Percentiles rank a stretch among this genome's conserved stretches.
Evolutionary conservation across 92 coral and sea anemone genomes (phyloP).

Genomic region (Bergia sp.): DNA sequence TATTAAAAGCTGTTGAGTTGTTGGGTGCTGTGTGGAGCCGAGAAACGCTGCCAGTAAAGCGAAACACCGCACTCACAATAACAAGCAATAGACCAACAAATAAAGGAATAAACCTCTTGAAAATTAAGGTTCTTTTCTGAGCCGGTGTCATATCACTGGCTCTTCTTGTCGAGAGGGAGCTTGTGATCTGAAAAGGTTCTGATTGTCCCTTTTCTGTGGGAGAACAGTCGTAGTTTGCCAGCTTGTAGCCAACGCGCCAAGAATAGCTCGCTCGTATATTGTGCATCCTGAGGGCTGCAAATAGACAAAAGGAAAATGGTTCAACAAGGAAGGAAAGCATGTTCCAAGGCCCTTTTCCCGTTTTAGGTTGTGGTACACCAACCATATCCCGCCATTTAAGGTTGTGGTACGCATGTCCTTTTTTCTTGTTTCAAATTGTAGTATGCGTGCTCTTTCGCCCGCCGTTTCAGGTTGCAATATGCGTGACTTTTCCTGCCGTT

Average conservation of each 20-base stretch:
- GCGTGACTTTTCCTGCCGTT: too few species aligned
- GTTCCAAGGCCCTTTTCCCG: not conserved
- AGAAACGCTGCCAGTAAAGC: not conserved
- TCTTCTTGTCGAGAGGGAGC: not conserved
- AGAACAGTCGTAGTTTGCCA: constrained; percentile 4
- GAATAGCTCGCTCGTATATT: not conserved
- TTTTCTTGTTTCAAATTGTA: too few species aligned
- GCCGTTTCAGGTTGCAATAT: too few species aligned
- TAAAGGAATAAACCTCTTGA: constrained; percentile 16
- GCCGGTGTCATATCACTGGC: constrained; percentile 20
- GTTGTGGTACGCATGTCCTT: not conserved
- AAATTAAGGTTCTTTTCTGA: constrained; percentile 22
- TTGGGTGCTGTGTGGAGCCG: not conserved
- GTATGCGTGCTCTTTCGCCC: too few species aligned
- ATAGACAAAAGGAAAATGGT: not conserved
- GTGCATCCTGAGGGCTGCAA: not conserved
- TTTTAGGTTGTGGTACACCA: not conserved
- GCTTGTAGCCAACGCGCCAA: constrained; percentile 30
- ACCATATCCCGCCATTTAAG: not conserved
- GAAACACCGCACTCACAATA: constrained; percentile 7
- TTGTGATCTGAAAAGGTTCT: not conserved
- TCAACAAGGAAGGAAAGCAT: not conserved
- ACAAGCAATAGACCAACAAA: constrained; percentile 10
- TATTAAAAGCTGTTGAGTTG: not conserved
- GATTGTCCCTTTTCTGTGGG: not conserved